These are phyloP conservation scores for Danio choprae DNA, from an alignment of 2,797 vertebrate genomes.

Conservation along the genomic window DNA sequence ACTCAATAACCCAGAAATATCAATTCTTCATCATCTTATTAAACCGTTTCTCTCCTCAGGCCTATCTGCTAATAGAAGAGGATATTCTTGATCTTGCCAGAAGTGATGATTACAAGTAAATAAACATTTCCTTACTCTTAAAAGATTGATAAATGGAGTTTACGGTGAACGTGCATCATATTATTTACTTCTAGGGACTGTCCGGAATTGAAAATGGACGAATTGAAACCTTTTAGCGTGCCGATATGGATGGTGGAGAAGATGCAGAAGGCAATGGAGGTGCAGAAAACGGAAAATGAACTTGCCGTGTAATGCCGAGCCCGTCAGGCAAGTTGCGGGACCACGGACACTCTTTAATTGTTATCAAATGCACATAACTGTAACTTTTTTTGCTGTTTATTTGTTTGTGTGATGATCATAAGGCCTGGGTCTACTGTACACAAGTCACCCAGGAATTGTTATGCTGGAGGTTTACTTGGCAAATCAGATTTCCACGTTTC, in stretches of 20 bases:
- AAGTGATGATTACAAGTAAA: conserved; percentile 94
- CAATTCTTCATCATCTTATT: neutral
- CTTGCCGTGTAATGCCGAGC: neutral
- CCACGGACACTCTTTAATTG: conserved; percentile 2
- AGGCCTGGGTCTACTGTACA: conserved; percentile 9
- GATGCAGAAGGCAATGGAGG: conserved; percentile 93
- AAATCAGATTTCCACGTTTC: conserved; percentile 1
- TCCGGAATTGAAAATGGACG: conserved; percentile 88
- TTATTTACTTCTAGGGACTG: conserved; percentile 78
- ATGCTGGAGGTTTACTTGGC: conserved; percentile 14
- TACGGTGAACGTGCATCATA: neutral
- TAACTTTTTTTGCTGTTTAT: neutral
- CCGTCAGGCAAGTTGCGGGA: conserved; percentile 15
- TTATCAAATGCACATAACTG: neutral
- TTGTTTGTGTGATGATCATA: neutral
- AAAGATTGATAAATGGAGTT: neutral
- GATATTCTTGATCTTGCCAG: conserved; percentile 90
- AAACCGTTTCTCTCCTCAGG: conserved; percentile 72
- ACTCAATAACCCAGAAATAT: neutral
- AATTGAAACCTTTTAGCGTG: conserved; percentile 89
- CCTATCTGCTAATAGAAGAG: conserved; percentile 94
- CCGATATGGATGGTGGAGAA: conserved; percentile 94
- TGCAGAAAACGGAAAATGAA: conserved; percentile 81
- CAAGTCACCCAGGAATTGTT: conserved; percentile 17
- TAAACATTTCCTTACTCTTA: neutral